Evolutionary conservation across 2,888 invertebrate genomes (phyloP), one percentile per base, ranked within the genome.

Genomic region (Myopa tessellatipennis): DNA sequence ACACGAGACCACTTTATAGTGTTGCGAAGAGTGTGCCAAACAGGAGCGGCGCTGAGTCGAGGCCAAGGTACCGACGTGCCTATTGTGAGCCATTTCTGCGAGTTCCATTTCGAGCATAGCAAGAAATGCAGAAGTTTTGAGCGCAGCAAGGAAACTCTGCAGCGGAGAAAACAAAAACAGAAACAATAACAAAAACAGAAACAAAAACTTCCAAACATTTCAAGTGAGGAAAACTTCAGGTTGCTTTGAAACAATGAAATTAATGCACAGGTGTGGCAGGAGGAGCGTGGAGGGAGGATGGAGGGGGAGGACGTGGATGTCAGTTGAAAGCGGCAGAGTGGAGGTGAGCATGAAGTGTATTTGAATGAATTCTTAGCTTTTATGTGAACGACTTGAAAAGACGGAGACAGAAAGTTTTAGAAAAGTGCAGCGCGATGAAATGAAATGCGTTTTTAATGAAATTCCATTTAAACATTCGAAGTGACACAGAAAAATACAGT

Each of bases 81-180:
- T 67, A 14, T 67, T 67, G 38, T 34, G 16, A n/a, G 55, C 55
- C 55, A n/a, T 55, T 55, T 6, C 55, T 50, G 45, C 45, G 55
- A 55, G 55, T n/a, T 55, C 55, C 55, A 55, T 55, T 55, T 55
- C n/a, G 16, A n/a, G 3, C 45, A 12, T n/a, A 55, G 55, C 5
- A 67, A 67, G 67, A 67, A 67, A 36, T 67, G 67, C 36, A 67
- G n/a, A 67, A 36, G 67, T 67, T 67, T 40, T 36, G 63, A 65
- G 36, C 63, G 34, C 34, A 65, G 38, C 67, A 67, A 14, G 8
- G 38, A 67, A 67, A 40, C 16, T n/a, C 40, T 40, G n/a, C 40
- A 67, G n/a, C n/a, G 36, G 40, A 16, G 10, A 4, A 36, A 67
- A n/a, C 16, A 55, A 10, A 55, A 55, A 40, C 12, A 38, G n/a